Evolutionary conservation across 2,888 invertebrate genomes (phyloP), one percentile per base, ranked within the genome.

Genomic region (Lypha dubia): DNA sequence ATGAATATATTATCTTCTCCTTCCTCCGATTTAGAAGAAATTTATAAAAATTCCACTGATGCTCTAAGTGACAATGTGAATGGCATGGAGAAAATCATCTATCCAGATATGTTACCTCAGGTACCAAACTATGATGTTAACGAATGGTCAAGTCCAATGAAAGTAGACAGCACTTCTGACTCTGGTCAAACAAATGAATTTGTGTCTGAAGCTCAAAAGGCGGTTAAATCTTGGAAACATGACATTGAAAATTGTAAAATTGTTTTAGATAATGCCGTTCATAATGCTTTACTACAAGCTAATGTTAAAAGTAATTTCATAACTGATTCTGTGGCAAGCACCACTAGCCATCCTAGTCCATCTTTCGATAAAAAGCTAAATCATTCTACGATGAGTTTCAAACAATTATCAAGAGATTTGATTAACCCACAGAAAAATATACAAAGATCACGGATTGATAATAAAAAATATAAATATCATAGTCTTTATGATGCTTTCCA

Each of bases 161-260:
- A 75, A 65, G 62, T 24, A 4, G 71, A 67, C 17, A 6, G 20
- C 15, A 7, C 58, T 28, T n/a, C 81, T 1, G 56, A 65, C 15
- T 5, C 44, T 11, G 9, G 6, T 0, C 77, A 65, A 67, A 60
- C 77, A 15, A 86, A 85, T 51, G 75, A 87, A 6, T 84, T 87
- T 70, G 68, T 86, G 9, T 38, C 82, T 7, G 85, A 87, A 32
- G 86, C 86, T 0, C 85, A 87, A 58, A 74, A 83, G 11, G 86
- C 87, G 0, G 86, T 87, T 0, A 74, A 65, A 20, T 83, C 86
- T 8, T 87, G 87, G 87, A 87, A 86, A 60, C 15, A 83, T 11
- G 85, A 87, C 83, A 87, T 87, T n/a, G 87, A 87, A 17, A 63
- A 24, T 15, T 87, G 87, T 41, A 87, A 87, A 49, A 81, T 28